Conservation (phyloP, 2,797 vertebrate genomes). For the Sphaeramia orbicularis region DNA sequence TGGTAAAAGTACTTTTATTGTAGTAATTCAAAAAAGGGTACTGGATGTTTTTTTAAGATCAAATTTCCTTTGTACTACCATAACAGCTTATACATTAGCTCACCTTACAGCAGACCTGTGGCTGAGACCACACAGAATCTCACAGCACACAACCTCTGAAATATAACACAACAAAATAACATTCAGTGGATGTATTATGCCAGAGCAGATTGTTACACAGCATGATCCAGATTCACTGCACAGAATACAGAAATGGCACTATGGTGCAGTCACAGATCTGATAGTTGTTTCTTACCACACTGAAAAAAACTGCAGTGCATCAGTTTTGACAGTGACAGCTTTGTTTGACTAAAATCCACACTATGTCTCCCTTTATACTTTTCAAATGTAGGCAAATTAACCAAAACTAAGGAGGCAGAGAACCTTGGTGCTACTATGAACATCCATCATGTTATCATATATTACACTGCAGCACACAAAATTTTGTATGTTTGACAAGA, state of each 20-base stretch:
- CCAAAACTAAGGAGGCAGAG: neutral
- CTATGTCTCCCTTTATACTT: neutral
- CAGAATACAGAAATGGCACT: conserved; percentile 22
- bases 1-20: neutral
- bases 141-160: conserved; percentile 24
- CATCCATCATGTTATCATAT: too few relatives aligned
- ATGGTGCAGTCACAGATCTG: conserved; percentile 6
- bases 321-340: conserved; percentile 23
- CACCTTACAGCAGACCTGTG: conserved; percentile 28
- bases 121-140: conserved; percentile 19
- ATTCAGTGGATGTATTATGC: conserved; percentile 24
- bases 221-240: conserved; percentile 30
- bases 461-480: too few relatives aligned
- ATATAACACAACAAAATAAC: conserved; percentile 26
- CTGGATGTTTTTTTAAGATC: neutral
- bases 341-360: conserved; percentile 2
- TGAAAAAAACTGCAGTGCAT: conserved; percentile 10
- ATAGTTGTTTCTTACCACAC: conserved; percentile 8
- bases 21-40: neutral
- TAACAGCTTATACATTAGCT: conserved; percentile 16
- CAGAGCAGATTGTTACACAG: conserved; percentile 48
- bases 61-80: conserved; percentile 4
- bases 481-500: too few relatives aligned
- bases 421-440: neutral
- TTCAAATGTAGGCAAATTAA: neutral